These are phyloP conservation scores for Seriola rivoliana DNA, from an alignment of 2,113 vertebrate species.

Conservation along the genomic window DNA sequence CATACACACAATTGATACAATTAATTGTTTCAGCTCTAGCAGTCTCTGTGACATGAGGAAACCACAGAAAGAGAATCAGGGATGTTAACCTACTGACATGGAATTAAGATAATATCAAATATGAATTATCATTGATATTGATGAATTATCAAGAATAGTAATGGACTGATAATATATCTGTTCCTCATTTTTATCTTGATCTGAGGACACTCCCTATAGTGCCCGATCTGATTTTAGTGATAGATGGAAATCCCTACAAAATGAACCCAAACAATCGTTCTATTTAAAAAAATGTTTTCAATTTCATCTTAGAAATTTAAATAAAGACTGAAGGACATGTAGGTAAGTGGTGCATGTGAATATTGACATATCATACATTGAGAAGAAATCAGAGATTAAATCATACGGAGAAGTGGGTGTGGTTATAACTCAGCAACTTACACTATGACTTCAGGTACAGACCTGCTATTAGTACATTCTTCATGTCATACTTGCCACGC, in stretches of 20 bases:
- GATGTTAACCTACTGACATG: too few relatives aligned
- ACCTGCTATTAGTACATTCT: conserved; percentile 50
- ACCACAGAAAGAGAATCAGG: too few relatives aligned
- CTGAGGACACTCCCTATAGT: neutral
- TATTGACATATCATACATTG: neutral
- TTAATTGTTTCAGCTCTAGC: too few relatives aligned
- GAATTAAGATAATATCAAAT: too few relatives aligned
- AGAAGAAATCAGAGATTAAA: neutral
- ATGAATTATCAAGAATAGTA: too few relatives aligned
- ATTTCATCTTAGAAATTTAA: neutral
- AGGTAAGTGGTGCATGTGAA: neutral
- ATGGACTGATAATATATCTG: too few relatives aligned
- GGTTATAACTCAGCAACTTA: neutral
- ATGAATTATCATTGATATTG: too few relatives aligned
- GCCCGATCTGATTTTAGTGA: neutral
- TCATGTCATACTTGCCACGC: conserved; percentile 23
- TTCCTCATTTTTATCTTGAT: neutral
- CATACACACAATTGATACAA: too few relatives aligned
- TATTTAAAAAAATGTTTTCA: neutral
- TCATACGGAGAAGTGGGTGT: conserved; percentile 27
- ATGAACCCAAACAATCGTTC: neutral
- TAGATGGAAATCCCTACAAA: neutral
- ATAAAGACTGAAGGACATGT: neutral
- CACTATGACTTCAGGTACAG: conserved; percentile 37
- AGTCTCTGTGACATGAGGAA: too few relatives aligned